These are phyloP conservation scores for Ceratosolen fusciceps DNA, from an alignment of 1,140 invertebrate genomes.

Conservation along the genomic window DNA sequence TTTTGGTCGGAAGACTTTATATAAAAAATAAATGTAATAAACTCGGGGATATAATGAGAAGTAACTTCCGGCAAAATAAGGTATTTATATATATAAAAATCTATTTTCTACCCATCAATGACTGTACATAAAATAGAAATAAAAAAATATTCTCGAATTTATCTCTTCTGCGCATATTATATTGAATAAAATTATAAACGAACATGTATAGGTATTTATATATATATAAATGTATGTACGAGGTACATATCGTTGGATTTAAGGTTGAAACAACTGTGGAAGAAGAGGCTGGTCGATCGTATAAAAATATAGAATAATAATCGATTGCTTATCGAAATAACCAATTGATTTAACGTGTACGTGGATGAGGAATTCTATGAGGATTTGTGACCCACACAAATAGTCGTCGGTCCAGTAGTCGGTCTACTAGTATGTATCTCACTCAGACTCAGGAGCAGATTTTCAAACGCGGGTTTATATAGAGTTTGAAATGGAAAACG, in stretches of 20 bases:
- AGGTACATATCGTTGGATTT: too few species aligned
- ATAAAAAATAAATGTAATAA: neutral
- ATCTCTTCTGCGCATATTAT: too few species aligned
- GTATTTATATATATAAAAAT: constrained; percentile 29
- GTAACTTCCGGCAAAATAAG: neutral
- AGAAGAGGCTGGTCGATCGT: neutral
- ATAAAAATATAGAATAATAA: neutral
- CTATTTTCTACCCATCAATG: constrained; percentile 15
- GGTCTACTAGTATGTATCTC: neutral
- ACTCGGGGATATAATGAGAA: neutral
- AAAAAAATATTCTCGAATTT: neutral
- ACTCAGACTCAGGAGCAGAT: constrained; percentile 17
- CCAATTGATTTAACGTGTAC: neutral
- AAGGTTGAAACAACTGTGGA: too few species aligned
- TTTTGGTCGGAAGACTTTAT: neutral
- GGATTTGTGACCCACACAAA: neutral
- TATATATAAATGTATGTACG: too few species aligned
- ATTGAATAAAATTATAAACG: too few species aligned
- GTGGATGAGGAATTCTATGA: neutral
- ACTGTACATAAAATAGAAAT: neutral
- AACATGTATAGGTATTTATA: too few species aligned
- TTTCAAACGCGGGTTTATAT: constrained; percentile 6
- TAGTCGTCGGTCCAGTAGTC: neutral
- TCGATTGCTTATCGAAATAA: neutral
- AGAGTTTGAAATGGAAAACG: constrained; percentile 11